Evolutionary conservation across 2,113 vertebrate genomes (phyloP).

Genomic region (Sinocyclocheilus anophthalmus): DNA sequence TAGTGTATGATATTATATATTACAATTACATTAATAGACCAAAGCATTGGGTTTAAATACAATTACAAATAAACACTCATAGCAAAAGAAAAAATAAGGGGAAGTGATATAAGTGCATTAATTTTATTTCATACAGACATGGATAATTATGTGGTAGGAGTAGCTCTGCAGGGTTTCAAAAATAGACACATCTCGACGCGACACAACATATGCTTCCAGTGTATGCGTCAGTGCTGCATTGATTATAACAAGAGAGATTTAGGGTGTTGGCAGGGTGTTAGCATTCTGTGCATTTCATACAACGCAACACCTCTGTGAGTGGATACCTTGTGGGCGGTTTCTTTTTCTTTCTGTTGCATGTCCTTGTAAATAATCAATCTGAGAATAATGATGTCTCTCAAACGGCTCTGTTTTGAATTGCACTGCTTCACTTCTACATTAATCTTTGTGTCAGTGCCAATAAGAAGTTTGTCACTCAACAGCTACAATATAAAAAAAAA

Average conservation of each 20-base stretch:
- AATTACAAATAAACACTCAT: too few relatives aligned
- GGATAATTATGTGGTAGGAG: background rate
- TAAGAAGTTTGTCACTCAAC: background rate
- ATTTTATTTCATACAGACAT: background rate
- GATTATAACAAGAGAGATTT: background rate
- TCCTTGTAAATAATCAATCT: constrained; percentile 55
- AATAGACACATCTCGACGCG: background rate
- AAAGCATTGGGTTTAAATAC: too few relatives aligned
- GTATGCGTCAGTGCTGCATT: background rate
- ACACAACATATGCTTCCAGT: constrained; percentile 1
- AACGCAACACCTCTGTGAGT: background rate
- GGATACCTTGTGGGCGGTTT: background rate
- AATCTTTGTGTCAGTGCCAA: constrained; percentile 35
- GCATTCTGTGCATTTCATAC: background rate
- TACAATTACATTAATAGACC: too few relatives aligned
- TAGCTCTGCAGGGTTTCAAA: background rate
- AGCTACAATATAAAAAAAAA: background rate
- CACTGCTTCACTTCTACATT: background rate
- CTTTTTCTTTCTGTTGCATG: constrained; percentile 1
- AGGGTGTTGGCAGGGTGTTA: background rate
- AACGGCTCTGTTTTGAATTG: background rate
- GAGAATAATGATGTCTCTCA: constrained; percentile 30
- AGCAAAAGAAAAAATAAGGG: too few relatives aligned
- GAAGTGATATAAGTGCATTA: background rate
- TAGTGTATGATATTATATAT: too few relatives aligned